Conservation (phyloP, 2,113 vertebrate genomes). For the Blennius ocellaris region DNA sequence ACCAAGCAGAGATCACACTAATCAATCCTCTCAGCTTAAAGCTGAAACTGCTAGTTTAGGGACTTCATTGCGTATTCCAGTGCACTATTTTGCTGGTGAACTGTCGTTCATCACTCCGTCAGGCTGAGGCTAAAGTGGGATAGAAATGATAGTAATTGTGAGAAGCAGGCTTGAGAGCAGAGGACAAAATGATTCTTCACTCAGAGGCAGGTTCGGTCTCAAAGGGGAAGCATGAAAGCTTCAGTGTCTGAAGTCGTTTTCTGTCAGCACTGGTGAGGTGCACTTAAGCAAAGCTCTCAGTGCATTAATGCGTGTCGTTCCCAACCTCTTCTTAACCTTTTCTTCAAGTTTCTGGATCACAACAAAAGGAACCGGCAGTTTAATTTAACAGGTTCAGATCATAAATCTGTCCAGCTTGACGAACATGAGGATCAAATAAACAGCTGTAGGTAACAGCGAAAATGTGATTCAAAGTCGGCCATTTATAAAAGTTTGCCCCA, state of each 20-base stretch:
- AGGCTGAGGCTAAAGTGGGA: not conserved
- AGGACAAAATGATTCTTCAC: not conserved
- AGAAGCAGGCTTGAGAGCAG: not conserved
- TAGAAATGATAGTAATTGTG: not conserved
- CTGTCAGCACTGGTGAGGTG: not conserved
- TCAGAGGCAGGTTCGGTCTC: not conserved
- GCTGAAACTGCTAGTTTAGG: not conserved
- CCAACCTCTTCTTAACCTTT: not conserved
- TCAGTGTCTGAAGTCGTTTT: not conserved
- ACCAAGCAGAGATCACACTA: not conserved
- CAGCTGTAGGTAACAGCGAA: too few species aligned
- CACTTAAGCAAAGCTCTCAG: not conserved
- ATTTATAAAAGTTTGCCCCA: too few species aligned
- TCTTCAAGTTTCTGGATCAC: slow-evolving; percentile 1
- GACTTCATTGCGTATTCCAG: not conserved
- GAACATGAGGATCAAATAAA: too few species aligned
- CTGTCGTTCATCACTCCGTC: not conserved
- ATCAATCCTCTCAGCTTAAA: not conserved
- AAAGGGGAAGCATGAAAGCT: not conserved
- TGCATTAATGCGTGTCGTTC: not conserved
- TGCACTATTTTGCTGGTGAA: not conserved
- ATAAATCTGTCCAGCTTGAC: too few species aligned
- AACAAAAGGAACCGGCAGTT: too few species aligned
- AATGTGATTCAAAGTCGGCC: too few species aligned
- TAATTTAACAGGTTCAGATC: too few species aligned